phyloP scores from a whole-genome alignment of 2,113 vertebrate genomes.

The Microcebus jonahi region DNA sequence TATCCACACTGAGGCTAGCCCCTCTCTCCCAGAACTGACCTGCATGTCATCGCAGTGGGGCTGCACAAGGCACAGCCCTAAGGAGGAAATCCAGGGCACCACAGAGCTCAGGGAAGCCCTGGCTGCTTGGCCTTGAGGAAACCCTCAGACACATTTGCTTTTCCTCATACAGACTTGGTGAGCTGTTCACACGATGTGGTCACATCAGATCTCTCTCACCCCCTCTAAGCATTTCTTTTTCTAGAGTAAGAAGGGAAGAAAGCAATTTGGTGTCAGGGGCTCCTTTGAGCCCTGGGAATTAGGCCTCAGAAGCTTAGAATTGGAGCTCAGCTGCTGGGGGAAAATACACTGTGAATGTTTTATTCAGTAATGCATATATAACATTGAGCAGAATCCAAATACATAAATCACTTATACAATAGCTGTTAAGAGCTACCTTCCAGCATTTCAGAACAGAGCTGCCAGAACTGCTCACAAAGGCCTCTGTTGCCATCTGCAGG shows the following conservation, averaged over 20 bases:
- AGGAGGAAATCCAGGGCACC: background rate
- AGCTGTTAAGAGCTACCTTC: constrained; percentile 80
- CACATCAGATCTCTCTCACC: background rate
- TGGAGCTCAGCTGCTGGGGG: constrained; percentile 75
- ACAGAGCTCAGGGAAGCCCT: background rate
- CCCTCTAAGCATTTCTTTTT: constrained; percentile 46
- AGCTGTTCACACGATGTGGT: background rate
- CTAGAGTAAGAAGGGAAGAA: constrained; percentile 46
- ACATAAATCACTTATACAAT: constrained; percentile 79
- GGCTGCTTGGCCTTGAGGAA: background rate
- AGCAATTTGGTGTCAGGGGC: constrained; percentile 67
- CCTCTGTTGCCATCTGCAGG: constrained; percentile 86
- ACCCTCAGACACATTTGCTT: constrained; percentile 12
- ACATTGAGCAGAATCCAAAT: constrained; percentile 78
- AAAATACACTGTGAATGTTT: constrained; percentile 73
- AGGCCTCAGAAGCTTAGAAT: constrained; percentile 65
- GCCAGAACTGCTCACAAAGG: constrained; percentile 76
- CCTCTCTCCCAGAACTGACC: background rate
- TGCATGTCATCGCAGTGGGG: too few species aligned
- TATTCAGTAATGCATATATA: constrained; percentile 79
- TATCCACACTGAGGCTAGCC: background rate
- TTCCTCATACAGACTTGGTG: background rate
- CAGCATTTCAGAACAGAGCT: constrained; percentile 59
- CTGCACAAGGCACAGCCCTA: background rate
- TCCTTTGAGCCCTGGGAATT: constrained; percentile 73